Conservation (phyloP, 2,797 vertebrate species). For the Liasis olivaceus region DNA sequence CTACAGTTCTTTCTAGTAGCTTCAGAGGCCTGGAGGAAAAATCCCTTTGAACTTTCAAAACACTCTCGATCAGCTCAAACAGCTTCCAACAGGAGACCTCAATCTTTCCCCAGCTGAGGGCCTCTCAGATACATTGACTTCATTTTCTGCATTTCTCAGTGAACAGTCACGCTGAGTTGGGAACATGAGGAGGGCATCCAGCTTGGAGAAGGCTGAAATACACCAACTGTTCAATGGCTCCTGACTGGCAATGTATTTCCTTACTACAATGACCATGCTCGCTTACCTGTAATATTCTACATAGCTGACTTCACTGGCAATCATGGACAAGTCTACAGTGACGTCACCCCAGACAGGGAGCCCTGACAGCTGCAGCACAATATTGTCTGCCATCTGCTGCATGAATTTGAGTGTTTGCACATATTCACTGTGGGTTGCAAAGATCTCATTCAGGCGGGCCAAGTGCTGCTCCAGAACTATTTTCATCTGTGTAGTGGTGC, state of each 20-base stretch:
- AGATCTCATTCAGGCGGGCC: conserved; percentile 86
- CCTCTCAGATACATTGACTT: neutral
- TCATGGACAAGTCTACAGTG: conserved; percentile 75
- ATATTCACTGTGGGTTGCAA: conserved; percentile 81
- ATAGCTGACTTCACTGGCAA: conserved; percentile 74
- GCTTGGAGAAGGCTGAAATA: neutral
- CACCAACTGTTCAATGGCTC: neutral
- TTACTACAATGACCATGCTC: neutral
- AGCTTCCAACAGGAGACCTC: neutral
- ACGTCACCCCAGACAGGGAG: conserved; percentile 79
- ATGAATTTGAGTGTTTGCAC: conserved; percentile 84
- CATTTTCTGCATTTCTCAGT: neutral
- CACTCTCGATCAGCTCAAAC: neutral
- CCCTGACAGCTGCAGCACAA: conserved; percentile 80
- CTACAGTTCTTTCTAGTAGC: neutral
- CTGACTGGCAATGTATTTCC: neutral
- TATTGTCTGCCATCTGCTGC: conserved; percentile 81
- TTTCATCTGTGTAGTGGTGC: conserved; percentile 77
- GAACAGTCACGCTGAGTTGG: neutral
- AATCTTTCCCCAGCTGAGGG: neutral
- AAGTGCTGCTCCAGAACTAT: conserved; percentile 84
- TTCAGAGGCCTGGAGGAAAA: neutral
- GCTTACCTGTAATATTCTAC: conserved; percentile 90
- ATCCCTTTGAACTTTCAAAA: neutral
- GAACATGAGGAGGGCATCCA: neutral